Conservation (phyloP, 2,797 vertebrate genomes). For the Sebastiscus tertius region DNA sequence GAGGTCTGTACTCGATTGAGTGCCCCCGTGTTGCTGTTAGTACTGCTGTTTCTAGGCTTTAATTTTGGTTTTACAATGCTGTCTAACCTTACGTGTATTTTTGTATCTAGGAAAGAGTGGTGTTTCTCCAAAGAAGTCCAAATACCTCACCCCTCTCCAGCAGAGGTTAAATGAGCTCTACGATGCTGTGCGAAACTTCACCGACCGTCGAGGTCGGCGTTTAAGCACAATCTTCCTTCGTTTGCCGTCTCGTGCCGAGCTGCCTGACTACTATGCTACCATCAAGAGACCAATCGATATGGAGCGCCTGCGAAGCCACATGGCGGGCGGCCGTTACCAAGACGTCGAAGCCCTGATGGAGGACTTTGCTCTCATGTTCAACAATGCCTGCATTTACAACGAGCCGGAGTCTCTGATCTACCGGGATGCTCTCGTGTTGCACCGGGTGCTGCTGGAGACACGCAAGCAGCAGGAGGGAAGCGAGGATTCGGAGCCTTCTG, state of each 20-base stretch:
- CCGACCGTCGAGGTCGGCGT: constrained; percentile 93
- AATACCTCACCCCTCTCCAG: constrained; percentile 96
- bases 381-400: constrained; percentile 98
- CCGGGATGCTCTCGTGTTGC: constrained; percentile 94
- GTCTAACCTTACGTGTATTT: neutral
- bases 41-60: neutral
- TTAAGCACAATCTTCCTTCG: constrained; percentile 97
- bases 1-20: neutral
- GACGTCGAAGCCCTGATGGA: constrained; percentile 96
- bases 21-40: neutral
- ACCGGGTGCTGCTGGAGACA: constrained; percentile 94
- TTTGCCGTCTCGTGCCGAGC: constrained; percentile 93
- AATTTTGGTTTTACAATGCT: neutral
- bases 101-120: constrained; percentile 88
- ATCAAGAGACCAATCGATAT: constrained; percentile 98
- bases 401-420: constrained; percentile 99
- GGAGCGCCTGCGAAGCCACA: constrained; percentile 96
- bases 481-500: constrained; percentile 89
- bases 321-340: constrained; percentile 96
- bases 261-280: constrained; percentile 97
- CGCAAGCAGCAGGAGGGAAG: constrained; percentile 88
- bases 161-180: constrained; percentile 96
- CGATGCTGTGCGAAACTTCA: constrained; percentile 96
- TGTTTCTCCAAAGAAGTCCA: constrained; percentile 96
- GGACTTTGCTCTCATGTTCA: constrained; percentile 98